Conservation (phyloP, 2,888 invertebrate genomes). For the Anticlea derivata region DNA sequence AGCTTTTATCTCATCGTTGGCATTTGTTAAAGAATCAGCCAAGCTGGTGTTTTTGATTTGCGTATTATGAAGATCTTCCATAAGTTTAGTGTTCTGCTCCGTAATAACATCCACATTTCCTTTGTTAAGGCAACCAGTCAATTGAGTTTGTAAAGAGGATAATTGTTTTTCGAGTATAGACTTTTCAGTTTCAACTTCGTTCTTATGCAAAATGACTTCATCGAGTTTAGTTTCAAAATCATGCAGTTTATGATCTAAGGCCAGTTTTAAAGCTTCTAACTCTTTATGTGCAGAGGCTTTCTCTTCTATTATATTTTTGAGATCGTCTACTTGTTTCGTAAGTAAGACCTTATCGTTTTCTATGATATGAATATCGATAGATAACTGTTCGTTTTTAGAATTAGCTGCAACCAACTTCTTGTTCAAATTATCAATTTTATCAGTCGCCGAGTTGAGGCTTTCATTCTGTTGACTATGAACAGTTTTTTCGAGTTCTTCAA, state of each 20-base stretch:
- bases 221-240: constrained; percentile 52
- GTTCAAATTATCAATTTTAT: constrained; percentile 72
- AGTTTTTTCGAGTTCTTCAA: constrained; percentile 75
- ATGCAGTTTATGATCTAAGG: constrained; percentile 62
- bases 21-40: constrained; percentile 39
- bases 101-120: constrained; percentile 40
- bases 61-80: constrained; percentile 12
- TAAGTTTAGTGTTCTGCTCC: constrained; percentile 43
- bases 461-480: constrained; percentile 54
- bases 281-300: constrained; percentile 52
- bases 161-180: constrained; percentile 48
- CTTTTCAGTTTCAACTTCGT: constrained; percentile 52
- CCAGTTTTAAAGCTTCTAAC: constrained; percentile 50
- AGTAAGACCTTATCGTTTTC: constrained; percentile 79
- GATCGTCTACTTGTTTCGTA: constrained; percentile 70
- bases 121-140: constrained; percentile 16
- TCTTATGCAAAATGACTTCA: constrained; percentile 47
- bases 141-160: constrained; percentile 37
- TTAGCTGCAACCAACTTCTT: constrained; percentile 60
- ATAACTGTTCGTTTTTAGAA: constrained; percentile 74
- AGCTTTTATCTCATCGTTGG: constrained; percentile 32
- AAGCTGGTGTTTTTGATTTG: constrained; percentile 12
- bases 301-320: constrained; percentile 60
- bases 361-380: constrained; percentile 78
- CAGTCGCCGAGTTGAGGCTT: constrained; percentile 55